Percentiles rank a stretch among this genome's conserved stretches.
These are phyloP conservation scores for Cybosia mesomella DNA, from an alignment of 2,888 invertebrate species.

Conservation along the genomic window DNA sequence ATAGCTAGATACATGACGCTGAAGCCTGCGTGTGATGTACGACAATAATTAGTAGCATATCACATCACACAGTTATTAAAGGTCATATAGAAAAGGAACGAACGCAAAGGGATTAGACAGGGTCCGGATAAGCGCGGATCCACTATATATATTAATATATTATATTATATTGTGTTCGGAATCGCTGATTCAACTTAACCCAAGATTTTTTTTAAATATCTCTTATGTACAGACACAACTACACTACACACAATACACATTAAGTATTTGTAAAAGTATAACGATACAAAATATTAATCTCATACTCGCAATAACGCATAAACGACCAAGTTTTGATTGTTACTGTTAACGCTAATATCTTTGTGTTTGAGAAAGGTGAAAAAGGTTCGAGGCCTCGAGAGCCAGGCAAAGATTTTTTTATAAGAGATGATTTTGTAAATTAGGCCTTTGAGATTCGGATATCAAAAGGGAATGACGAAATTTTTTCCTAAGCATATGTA, in stretches of 20 bases:
- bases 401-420: constrained; percentile 8
- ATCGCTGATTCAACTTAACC: too few species aligned
- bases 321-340: constrained; percentile 39
- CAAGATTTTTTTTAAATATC: too few species aligned
- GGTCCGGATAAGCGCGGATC: too few species aligned
- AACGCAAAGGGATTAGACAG: neutral
- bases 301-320: neutral
- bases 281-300: neutral
- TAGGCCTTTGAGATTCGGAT: neutral
- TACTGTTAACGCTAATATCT: constrained; percentile 32
- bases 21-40: too few species aligned
- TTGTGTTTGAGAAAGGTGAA: neutral
- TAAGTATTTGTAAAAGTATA: neutral
- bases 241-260: too few species aligned
- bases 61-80: neutral
- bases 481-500: neutral
- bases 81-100: neutral
- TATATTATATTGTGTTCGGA: too few species aligned
- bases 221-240: too few species aligned
- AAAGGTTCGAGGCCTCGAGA: neutral
- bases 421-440: constrained; percentile 17
- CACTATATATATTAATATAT: too few species aligned
- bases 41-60: neutral
- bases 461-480: neutral
- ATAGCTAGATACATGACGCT: too few species aligned